Conservation (phyloP, 35 echinoderm and acorn worm species). For the Lytechinus pictus region DNA sequence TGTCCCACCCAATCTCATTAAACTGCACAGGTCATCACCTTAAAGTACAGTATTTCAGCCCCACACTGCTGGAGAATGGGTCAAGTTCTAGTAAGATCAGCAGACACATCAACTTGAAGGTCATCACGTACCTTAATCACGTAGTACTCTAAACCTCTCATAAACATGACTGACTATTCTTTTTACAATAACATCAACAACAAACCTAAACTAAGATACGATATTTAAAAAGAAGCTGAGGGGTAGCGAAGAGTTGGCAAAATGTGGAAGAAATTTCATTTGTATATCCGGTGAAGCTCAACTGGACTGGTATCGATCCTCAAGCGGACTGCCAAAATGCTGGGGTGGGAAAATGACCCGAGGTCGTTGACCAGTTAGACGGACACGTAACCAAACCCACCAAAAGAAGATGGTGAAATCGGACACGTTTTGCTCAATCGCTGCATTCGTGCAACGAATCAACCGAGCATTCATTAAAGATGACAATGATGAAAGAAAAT, state of each 20-base stretch:
- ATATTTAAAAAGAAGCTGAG: neutral
- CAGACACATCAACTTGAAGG: conserved; percentile 1
- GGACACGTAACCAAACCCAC: neutral
- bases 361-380: conserved; percentile 9
- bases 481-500: conserved; percentile 13
- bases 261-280: conserved; percentile 3
- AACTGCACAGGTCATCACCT: neutral
- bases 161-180: neutral
- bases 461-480: conserved; percentile 6
- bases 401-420: conserved; percentile 4
- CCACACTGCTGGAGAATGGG: neutral
- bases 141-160: neutral
- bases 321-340: neutral
- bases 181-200: neutral
- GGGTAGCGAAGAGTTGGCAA: neutral
- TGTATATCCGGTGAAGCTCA: neutral
- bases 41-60: neutral
- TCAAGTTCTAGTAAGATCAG: neutral
- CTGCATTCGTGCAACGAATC: neutral
- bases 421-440: neutral
- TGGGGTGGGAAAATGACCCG: neutral
- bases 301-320: conserved; percentile 16
- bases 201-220: neutral
- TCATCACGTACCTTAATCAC: neutral
- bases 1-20: neutral